Conservation (phyloP, 2,113 vertebrate species). For the Odontesthes bonariensis region DNA sequence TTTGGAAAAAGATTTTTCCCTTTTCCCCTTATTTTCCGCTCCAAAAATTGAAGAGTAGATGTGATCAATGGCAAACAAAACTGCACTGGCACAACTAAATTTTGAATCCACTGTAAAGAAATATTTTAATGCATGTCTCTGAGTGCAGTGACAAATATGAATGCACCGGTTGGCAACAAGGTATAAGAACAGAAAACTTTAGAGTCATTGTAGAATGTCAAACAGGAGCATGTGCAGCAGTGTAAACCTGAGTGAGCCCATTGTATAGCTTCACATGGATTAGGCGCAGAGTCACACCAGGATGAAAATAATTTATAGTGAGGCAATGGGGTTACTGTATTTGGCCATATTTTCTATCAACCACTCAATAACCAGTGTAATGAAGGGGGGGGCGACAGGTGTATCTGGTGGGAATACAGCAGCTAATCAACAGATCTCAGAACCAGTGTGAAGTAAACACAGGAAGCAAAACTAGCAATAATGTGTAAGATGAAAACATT, state of each 20-base stretch:
- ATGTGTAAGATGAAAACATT: too few species aligned
- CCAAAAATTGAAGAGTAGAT: neutral
- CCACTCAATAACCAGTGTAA: too few species aligned
- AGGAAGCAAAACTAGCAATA: too few species aligned
- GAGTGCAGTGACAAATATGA: too few species aligned
- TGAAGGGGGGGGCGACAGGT: neutral
- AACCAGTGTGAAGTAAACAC: too few species aligned
- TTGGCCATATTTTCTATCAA: conserved; percentile 11
- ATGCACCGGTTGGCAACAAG: neutral
- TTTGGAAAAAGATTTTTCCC: neutral
- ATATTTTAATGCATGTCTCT: neutral
- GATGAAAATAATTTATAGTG: conserved; percentile 21
- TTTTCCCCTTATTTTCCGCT: neutral
- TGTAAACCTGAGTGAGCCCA: conserved; percentile 32
- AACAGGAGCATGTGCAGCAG: conserved; percentile 36
- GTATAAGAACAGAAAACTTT: conserved; percentile 16
- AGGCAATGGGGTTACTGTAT: neutral
- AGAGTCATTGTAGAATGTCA: conserved; percentile 45
- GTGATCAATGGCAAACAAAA: neutral
- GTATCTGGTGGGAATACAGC: neutral
- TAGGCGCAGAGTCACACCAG: conserved; percentile 8
- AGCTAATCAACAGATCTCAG: neutral
- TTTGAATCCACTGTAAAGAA: neutral
- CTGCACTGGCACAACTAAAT: neutral
- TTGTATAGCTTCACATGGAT: conserved; percentile 30